phyloP scores from a whole-genome alignment of 2,113 vertebrate genomes.

The Leptosomus discolor region DNA sequence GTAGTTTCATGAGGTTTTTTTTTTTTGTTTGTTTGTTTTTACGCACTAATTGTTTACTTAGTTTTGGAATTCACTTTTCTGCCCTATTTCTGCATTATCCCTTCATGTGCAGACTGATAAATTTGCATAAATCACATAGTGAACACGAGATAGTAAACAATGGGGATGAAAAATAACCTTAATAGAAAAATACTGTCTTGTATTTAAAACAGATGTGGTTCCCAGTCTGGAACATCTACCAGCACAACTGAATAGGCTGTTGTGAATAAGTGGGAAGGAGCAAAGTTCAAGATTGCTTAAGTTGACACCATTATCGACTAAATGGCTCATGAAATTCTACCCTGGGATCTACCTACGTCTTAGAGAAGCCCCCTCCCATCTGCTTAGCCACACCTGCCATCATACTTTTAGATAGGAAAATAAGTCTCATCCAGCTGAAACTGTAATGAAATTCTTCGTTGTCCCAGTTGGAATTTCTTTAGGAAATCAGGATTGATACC shows the following conservation, averaged over 20 bases:
- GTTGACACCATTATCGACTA: accelerated
- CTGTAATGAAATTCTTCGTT: not conserved
- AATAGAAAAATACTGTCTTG: not conserved
- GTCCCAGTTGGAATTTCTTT: not conserved
- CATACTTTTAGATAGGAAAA: not conserved
- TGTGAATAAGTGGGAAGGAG: not conserved
- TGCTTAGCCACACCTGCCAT: not conserved
- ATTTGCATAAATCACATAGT: not conserved
- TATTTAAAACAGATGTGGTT: not conserved
- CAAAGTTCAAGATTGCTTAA: not conserved
- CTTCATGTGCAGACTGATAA: not conserved
- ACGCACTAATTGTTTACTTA: not conserved
- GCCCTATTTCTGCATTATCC: not conserved
- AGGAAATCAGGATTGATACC: not conserved
- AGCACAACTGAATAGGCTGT: not conserved
- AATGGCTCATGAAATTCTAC: not conserved
- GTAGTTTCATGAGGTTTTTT: accelerated
- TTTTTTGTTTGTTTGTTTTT: too few relatives aligned
- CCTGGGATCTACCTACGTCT: not conserved
- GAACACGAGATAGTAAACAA: not conserved
- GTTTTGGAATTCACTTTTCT: not conserved
- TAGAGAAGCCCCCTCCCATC: not conserved
- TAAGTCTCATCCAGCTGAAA: not conserved
- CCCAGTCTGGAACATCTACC: not conserved
- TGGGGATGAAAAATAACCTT: not conserved